Conservation (phyloP, 2,888 invertebrate genomes). For the Agrochola circellaris region DNA sequence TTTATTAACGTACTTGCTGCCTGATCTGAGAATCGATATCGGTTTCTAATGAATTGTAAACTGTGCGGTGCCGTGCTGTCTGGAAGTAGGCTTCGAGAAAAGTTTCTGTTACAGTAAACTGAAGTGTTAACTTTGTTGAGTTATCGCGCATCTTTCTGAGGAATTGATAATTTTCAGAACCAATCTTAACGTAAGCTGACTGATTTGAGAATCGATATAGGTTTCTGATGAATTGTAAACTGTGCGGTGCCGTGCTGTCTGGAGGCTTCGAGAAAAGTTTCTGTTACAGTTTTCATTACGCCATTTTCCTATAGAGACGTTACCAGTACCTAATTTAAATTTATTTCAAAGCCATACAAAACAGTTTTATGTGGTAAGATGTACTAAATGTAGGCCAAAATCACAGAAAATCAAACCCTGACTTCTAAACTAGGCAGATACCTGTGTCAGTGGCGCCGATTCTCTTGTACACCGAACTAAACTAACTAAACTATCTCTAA, state of each 20-base stretch:
- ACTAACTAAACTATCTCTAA: too few species aligned
- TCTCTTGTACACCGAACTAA: too few species aligned
- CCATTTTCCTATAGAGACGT: background rate
- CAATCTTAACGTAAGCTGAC: conserved; percentile 57
- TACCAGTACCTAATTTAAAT: background rate
- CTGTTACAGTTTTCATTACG: conserved; percentile 2
- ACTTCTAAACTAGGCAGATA: background rate
- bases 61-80: conserved; percentile 65
- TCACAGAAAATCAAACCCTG: background rate
- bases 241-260: conserved; percentile 66
- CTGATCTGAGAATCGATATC: conserved; percentile 60
- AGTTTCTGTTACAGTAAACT: conserved; percentile 2
- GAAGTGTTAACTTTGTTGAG: conserved; percentile 38
- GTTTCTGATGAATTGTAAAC: conserved; percentile 43
- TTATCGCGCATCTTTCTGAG: conserved; percentile 34
- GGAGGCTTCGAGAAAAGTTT: conserved; percentile 38
- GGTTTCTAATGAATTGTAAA: conserved; percentile 44
- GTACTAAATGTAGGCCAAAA: background rate
- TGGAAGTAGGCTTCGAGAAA: conserved; percentile 43
- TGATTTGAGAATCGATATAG: conserved; percentile 60
- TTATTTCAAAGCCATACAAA: background rate
- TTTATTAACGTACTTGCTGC: conserved; percentile 48
- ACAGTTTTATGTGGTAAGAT: background rate
- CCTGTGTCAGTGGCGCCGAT: background rate
- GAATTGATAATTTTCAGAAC: conserved; percentile 60